Evolutionary conservation across 1,140 invertebrate species (phyloP).

Genomic region (Lasaia peninsularis): DNA sequence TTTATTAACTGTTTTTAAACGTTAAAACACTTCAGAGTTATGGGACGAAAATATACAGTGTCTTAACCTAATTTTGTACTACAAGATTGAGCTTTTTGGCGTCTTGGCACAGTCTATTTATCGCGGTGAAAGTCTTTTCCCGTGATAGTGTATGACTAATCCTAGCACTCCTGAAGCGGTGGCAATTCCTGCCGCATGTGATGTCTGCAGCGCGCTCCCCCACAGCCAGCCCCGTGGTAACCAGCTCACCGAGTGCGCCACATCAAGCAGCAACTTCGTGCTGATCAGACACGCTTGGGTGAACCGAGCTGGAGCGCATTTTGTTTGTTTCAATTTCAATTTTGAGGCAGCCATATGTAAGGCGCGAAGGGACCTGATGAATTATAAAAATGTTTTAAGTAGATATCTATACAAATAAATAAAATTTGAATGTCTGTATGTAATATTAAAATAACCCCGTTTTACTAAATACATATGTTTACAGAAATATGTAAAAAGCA

Average conservation of each 20-base stretch:
- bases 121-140: conserved; percentile 39
- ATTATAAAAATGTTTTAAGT: neutral
- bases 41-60: no score
- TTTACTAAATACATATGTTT: no score
- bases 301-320: conserved; percentile 51
- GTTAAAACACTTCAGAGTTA: no score
- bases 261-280: conserved; percentile 49
- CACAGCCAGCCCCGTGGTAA: conserved; percentile 57
- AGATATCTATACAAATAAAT: no score
- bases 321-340: conserved; percentile 36
- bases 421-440: no score
- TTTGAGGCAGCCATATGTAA: conserved; percentile 39
- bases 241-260: conserved; percentile 57
- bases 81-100: neutral
- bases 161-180: conserved; percentile 44
- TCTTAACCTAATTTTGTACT: neutral
- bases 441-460: no score
- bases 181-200: conserved; percentile 38
- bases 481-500: no score
- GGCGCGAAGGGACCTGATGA: conserved; percentile 46
- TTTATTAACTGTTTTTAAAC: no score
- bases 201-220: conserved; percentile 39
- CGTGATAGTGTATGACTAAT: conserved; percentile 50
- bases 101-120: neutral
- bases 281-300: conserved; percentile 44